Evolutionary conservation across 2,113 vertebrate species (phyloP), one percentile per base, ranked within the genome.

Genomic region (Dasyurus viverrinus): DNA sequence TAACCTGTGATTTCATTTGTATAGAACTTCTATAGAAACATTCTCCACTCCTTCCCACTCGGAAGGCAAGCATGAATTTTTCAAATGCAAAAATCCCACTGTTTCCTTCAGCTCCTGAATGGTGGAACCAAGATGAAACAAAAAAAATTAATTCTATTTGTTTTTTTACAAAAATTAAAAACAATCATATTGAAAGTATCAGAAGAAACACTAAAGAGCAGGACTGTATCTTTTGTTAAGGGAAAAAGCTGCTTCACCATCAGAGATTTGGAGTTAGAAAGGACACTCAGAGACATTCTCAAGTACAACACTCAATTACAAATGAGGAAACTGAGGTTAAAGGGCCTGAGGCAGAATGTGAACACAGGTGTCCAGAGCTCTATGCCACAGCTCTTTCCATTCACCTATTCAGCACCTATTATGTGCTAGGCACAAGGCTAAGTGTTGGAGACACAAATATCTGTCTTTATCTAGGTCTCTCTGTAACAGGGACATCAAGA

Each of bases 1-100:
- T 84, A 42, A 22, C 19, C 6, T 22, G 68, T 19, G 16, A 8
- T 84, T 84, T 22, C n/a, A 76, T n/a, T 76, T 76, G 68, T 84
- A n/a, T 42, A 2, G 68, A 42, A 84, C 16, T 84, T n/a, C 68
- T 84, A 4, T 42, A 2, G 68, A 84, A 42, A 84, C 68, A 6
- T 42, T n/a, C n/a, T n/a, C n/a, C n/a, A n/a, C n/a, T n/a, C 47
- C 91, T 19, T 97, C 89, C 11, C 47, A 47, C 53, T 97, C 91
- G 0, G 90, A 89, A 53, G 97, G 91, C 48, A 93, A 60, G 53
- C 76, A 48, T 1, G 8, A 5, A 30, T 90, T 84, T 97, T 96
- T 96, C 89, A 96, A 95, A 57, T 97, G 95, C 52, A 98, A 94
- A 54, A 97, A 97, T n/a, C 95, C 97, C 90, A 97, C 95, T 1